Evolutionary conservation across 2,113 vertebrate genomes (phyloP).

Genomic region (Labeo rohita): DNA sequence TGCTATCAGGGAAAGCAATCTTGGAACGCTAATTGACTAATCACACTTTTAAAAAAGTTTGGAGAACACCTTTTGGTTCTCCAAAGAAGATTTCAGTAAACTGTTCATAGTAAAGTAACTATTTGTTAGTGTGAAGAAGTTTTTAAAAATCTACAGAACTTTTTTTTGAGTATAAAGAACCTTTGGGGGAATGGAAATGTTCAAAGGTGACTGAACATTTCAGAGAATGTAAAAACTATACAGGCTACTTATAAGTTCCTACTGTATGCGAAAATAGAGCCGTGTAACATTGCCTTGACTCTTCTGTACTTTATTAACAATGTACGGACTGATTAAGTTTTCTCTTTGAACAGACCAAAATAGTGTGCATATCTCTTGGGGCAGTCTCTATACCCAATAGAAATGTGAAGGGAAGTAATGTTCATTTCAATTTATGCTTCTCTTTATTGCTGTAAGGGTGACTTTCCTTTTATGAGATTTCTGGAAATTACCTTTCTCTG

Average conservation of each 20-base stretch:
- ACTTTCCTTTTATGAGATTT: background rate
- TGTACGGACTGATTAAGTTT: background rate
- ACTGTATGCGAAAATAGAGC: background rate
- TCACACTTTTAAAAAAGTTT: background rate
- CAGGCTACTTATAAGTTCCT: background rate
- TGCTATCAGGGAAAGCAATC: background rate
- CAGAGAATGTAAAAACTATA: background rate
- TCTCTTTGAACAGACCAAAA: slow-evolving; percentile 27
- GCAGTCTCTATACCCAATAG: background rate
- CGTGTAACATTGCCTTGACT: background rate
- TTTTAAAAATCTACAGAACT: background rate
- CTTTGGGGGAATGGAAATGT: background rate
- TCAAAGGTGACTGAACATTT: background rate
- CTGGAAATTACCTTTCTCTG: background rate
- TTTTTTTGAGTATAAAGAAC: background rate
- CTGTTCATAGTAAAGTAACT: too few species aligned
- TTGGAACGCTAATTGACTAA: background rate
- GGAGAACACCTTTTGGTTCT: too few species aligned
- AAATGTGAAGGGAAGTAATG: background rate
- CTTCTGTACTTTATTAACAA: slow-evolving; percentile 2
- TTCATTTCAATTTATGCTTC: background rate
- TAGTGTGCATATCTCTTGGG: background rate
- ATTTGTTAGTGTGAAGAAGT: too few species aligned
- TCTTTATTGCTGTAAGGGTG: slow-evolving; percentile 6
- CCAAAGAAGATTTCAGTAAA: too few species aligned